A percentile compares a stretch with the other conserved stretches of the same genome.
Evolutionary conservation across 2,888 invertebrate species (phyloP).

Genomic region (Drosophila neonasuta): DNA sequence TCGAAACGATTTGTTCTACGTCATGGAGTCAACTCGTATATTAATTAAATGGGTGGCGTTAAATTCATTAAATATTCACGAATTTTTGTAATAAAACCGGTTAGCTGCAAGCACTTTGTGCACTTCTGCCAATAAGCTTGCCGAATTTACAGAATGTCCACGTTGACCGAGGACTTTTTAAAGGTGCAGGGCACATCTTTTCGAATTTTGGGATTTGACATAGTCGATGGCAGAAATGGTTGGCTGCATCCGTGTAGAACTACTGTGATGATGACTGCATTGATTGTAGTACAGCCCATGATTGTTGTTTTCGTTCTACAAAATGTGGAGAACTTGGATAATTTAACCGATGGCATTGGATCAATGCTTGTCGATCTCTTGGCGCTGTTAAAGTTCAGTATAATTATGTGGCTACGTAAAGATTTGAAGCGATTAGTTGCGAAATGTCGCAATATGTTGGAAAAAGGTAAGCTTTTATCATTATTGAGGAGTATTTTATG

Average conservation of each 20-base stretch:
- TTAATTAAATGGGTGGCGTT: background rate
- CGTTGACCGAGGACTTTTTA: constrained; percentile 5
- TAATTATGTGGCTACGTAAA: constrained; percentile 34
- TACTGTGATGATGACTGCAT: background rate
- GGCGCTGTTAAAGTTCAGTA: constrained; percentile 39
- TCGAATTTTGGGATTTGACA: constrained; percentile 8
- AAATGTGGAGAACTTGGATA: constrained; percentile 14
- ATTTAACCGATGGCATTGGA: constrained; percentile 2
- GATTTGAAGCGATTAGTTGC: constrained; percentile 32
- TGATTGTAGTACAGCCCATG: constrained; percentile 6
- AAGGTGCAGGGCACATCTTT: constrained; percentile 4
- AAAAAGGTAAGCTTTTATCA: constrained; percentile 27
- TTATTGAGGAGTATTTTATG: background rate
- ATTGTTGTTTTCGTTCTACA: background rate
- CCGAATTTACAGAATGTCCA: constrained; percentile 3
- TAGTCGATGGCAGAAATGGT: constrained; percentile 1
- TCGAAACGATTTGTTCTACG: background rate
- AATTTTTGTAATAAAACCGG: background rate
- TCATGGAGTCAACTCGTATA: background rate
- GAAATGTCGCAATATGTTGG: constrained; percentile 27
- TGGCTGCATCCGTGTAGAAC: constrained; percentile 11
- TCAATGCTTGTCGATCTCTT: constrained; percentile 36
- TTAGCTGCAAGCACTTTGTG: background rate
- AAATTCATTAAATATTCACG: constrained; percentile 1
- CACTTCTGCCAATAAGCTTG: background rate